Conservation (phyloP, 1,140 invertebrate species). For the Hirudo medicinalis region DNA sequence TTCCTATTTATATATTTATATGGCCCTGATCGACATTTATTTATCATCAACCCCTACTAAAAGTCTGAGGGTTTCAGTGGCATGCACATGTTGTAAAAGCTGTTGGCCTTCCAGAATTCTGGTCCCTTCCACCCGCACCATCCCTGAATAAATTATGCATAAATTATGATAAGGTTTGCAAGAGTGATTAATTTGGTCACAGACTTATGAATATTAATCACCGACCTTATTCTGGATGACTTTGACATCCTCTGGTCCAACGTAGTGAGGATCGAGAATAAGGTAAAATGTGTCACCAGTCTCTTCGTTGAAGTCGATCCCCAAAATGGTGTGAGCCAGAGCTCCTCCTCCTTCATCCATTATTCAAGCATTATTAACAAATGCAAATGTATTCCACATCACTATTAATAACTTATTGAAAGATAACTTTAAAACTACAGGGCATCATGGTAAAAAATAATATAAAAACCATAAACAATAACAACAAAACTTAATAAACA, state of each 20-base stretch:
- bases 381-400: no score
- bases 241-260: slow-evolving; percentile 45
- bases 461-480: no score
- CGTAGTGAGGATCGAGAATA: slow-evolving; percentile 95
- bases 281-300: slow-evolving; percentile 69
- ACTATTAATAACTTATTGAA: no score
- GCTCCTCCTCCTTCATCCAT: slow-evolving; percentile 71
- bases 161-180: no score
- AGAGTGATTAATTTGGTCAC: neutral
- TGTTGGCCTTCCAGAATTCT: slow-evolving; percentile 77
- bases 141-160: slow-evolving; percentile 50
- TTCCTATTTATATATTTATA: no score
- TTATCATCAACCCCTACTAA: neutral
- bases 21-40: no score
- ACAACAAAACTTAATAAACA: neutral
- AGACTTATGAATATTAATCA: neutral
- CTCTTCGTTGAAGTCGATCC: slow-evolving; percentile 68
- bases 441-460: no score
- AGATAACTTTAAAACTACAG: no score
- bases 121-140: slow-evolving; percentile 86
- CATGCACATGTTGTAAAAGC: slow-evolving; percentile 89
- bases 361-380: no score
- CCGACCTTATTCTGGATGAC: slow-evolving; percentile 43
- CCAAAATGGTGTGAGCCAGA: slow-evolving; percentile 91
- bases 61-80: slow-evolving; percentile 48